Percentiles rank a stretch among this genome's conserved stretches.
Conservation (phyloP, 1,140 invertebrate genomes). For the Apis florea region DNA sequence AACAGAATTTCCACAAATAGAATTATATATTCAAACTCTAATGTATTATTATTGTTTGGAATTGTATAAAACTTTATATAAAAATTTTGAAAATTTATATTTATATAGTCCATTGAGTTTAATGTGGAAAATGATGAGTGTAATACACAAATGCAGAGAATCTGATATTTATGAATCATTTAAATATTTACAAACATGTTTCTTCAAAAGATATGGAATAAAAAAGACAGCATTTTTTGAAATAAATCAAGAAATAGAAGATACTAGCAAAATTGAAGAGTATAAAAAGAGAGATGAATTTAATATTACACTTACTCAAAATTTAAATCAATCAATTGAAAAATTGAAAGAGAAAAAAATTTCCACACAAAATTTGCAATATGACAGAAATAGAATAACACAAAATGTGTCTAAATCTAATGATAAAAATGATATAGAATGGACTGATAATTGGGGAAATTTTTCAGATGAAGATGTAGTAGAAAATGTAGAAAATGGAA, state of each 20-base stretch:
- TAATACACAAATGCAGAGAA: slow-evolving; percentile 48
- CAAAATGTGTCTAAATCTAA: neutral
- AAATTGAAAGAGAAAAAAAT: slow-evolving; percentile 14
- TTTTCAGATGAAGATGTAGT: slow-evolving; percentile 65
- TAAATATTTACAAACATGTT: slow-evolving; percentile 54
- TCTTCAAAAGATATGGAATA: slow-evolving; percentile 33
- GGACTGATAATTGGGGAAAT: slow-evolving; percentile 71
- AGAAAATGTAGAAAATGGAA: slow-evolving; percentile 51
- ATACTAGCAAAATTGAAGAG: neutral
- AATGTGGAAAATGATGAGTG: slow-evolving; percentile 62
- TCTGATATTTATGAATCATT: slow-evolving; percentile 55
- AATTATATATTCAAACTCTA: slow-evolving; percentile 71
- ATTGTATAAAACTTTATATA: slow-evolving; percentile 62
- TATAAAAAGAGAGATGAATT: neutral
- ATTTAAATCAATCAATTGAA: neutral
- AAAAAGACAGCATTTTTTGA: neutral
- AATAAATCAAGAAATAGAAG: neutral
- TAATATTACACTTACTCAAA: neutral
- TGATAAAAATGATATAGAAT: slow-evolving; percentile 59
- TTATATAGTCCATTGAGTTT: slow-evolving; percentile 71
- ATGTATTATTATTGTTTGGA: slow-evolving; percentile 75
- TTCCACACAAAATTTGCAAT: neutral
- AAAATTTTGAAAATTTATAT: slow-evolving; percentile 60
- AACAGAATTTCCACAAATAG: slow-evolving; percentile 63
- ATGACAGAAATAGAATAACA: neutral